Percentiles rank a stretch among this genome's conserved stretches.
Conservation (phyloP, 2,797 vertebrate species). For the Myotis vivesi region DNA sequence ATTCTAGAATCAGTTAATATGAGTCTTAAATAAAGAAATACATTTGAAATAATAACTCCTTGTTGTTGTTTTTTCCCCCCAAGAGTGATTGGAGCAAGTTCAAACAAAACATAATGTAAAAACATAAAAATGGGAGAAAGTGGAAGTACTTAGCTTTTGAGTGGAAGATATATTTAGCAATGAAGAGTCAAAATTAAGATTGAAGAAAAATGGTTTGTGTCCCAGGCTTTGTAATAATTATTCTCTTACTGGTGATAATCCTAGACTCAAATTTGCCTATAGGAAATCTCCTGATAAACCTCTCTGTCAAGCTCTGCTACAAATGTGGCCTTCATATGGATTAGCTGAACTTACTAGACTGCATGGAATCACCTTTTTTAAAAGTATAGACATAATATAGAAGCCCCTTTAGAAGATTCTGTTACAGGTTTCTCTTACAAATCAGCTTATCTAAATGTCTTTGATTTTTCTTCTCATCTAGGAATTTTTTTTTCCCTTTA, state of each 20-base stretch:
- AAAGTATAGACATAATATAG: not conserved
- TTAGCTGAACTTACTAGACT: not conserved
- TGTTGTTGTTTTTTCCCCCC: too few relatives aligned
- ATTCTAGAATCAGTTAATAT: not conserved
- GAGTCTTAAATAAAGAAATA: not conserved
- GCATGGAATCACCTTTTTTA: not conserved
- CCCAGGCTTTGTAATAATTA: not conserved
- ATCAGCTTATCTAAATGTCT: not conserved
- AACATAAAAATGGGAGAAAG: not conserved
- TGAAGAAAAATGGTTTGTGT: not conserved
- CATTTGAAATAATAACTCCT: not conserved
- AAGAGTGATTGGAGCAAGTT: not conserved
- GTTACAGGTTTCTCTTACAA: not conserved
- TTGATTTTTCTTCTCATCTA: not conserved
- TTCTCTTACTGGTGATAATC: not conserved
- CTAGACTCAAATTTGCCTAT: not conserved
- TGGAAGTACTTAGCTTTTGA: not conserved
- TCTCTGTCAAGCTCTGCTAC: too few relatives aligned
- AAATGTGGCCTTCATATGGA: not conserved
- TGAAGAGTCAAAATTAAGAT: not conserved
- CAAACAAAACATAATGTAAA: not conserved
- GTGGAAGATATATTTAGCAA: not conserved
- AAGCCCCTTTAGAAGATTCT: not conserved
- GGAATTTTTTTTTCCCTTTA: not conserved
- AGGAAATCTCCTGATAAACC: not conserved